Evolutionary conservation across 1,140 invertebrate species (phyloP).

Genomic region (Hyphantria cunea): DNA sequence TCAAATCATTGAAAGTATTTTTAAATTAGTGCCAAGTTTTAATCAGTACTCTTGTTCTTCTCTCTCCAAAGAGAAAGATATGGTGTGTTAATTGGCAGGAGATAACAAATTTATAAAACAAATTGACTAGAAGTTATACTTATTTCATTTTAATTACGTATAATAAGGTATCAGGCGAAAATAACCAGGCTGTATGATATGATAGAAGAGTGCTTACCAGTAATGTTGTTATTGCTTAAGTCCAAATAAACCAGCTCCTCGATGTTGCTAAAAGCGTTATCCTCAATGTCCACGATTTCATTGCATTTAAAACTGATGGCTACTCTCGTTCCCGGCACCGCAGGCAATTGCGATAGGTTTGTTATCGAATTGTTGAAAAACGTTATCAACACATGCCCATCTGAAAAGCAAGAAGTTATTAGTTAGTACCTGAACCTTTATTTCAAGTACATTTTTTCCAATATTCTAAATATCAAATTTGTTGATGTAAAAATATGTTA

Average conservation of each 20-base stretch:
- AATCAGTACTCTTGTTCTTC: too few species aligned
- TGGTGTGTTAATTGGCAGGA: too few species aligned
- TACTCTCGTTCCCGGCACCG: slow-evolving; percentile 55
- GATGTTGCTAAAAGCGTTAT: slow-evolving; percentile 85
- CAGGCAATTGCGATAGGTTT: slow-evolving; percentile 59
- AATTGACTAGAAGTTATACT: too few species aligned
- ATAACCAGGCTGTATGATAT: too few species aligned
- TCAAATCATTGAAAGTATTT: too few species aligned
- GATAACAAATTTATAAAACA: too few species aligned
- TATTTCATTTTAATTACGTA: too few species aligned
- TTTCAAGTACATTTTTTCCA: neutral
- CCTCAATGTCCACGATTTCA: slow-evolving; percentile 82
- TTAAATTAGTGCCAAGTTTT: too few species aligned
- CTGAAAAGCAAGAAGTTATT: slow-evolving; percentile 46
- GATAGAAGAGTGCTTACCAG: slow-evolving; percentile 66
- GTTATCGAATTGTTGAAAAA: slow-evolving; percentile 74
- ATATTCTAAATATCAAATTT: too few species aligned
- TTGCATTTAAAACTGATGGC: slow-evolving; percentile 77
- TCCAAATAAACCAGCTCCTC: slow-evolving; percentile 86
- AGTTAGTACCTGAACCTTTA: neutral
- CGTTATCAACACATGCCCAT: slow-evolving; percentile 63
- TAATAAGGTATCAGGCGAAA: too few species aligned
- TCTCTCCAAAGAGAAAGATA: too few species aligned
- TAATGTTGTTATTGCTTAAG: slow-evolving; percentile 87
- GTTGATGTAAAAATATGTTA: too few species aligned